phyloP scores from a whole-genome alignment of 2,888 invertebrate species.

The Sphaerophoria rueppellii region DNA sequence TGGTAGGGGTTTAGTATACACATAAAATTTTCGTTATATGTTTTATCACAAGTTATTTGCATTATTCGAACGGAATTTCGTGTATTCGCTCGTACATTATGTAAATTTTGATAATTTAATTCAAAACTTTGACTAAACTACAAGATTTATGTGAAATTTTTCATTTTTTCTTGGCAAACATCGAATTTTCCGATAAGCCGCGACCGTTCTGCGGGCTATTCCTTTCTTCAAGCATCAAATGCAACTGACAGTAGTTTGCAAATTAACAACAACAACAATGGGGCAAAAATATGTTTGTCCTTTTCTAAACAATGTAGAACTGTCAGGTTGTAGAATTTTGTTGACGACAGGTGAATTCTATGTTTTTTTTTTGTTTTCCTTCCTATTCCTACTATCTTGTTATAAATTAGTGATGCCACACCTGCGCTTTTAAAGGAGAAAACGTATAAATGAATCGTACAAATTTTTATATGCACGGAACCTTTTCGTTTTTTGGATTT shows the following conservation, averaged over 20 bases:
- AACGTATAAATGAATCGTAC: too few species aligned
- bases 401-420: too few species aligned
- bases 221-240: slow-evolving; percentile 29
- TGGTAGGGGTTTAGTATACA: slow-evolving; percentile 55
- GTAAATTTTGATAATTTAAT: slow-evolving; percentile 46
- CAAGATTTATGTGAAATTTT: slow-evolving; percentile 33
- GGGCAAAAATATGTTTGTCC: slow-evolving; percentile 8
- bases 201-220: background rate
- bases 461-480: too few species aligned
- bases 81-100: slow-evolving; percentile 37
- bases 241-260: slow-evolving; percentile 59
- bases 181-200: slow-evolving; percentile 60
- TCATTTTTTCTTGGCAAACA: slow-evolving; percentile 50
- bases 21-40: slow-evolving; percentile 52
- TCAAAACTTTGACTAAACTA: slow-evolving; percentile 15
- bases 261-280: slow-evolving; percentile 42
- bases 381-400: too few species aligned
- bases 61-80: slow-evolving; percentile 30
- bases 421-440: too few species aligned
- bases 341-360: slow-evolving; percentile 41
- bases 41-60: slow-evolving; percentile 55
- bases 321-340: slow-evolving; percentile 18
- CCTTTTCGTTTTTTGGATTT: too few species aligned
- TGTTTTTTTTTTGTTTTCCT: too few species aligned
- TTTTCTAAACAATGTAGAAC: slow-evolving; percentile 28